phyloP scores from a whole-genome alignment of 2,888 invertebrate genomes.

The Drosophila lacicola region DNA sequence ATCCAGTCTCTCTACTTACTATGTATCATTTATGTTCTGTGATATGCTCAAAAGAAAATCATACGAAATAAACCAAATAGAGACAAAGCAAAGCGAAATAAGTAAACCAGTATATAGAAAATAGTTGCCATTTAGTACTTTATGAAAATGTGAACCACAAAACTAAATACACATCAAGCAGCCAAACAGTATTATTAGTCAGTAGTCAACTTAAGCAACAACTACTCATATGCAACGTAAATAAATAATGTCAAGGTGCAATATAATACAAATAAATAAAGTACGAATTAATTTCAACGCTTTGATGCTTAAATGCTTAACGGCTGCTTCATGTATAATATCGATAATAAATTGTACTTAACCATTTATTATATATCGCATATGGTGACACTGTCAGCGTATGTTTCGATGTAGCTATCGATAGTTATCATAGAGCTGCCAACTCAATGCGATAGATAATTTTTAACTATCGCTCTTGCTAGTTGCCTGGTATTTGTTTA shows the following conservation, averaged over 20 bases:
- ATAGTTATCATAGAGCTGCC: conserved; percentile 3
- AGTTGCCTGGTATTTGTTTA: conserved; percentile 27
- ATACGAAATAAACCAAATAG: conserved; percentile 48
- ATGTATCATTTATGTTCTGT: conserved; percentile 82
- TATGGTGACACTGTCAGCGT: conserved; percentile 27
- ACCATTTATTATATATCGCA: not conserved
- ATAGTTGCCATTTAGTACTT: conserved; percentile 36
- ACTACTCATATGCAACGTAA: conserved; percentile 54
- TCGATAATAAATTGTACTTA: conserved; percentile 13
- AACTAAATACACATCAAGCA: conserved; percentile 59
- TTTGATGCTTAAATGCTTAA: conserved; percentile 7
- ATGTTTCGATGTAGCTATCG: conserved; percentile 9
- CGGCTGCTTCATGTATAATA: not conserved
- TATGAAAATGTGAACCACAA: conserved; percentile 33
- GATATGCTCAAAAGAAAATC: conserved; percentile 79
- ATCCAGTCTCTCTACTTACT: conserved; percentile 65
- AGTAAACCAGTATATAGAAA: conserved; percentile 39
- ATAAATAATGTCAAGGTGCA: conserved; percentile 46
- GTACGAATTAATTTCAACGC: conserved; percentile 44
- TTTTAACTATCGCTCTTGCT: not conserved
- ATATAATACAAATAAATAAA: conserved; percentile 52
- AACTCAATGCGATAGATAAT: not conserved
- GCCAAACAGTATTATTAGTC: conserved; percentile 72
- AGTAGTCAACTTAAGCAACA: conserved; percentile 56
- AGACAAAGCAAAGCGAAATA: conserved; percentile 39